Base-by-base conservation (phyloP, 2,113 vertebrate genomes). In the Periophthalmodon schlosseri region DNA sequence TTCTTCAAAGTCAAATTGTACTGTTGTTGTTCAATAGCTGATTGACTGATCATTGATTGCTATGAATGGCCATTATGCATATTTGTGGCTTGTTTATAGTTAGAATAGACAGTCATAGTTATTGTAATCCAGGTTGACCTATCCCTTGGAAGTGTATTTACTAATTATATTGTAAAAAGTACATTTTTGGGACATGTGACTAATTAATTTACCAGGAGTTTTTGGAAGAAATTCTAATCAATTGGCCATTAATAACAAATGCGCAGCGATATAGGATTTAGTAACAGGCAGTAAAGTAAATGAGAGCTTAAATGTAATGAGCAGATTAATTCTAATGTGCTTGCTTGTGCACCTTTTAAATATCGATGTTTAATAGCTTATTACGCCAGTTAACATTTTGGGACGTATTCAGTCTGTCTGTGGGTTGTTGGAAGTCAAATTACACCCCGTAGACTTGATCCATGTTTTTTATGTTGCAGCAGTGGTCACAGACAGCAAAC, bases 341-440 rank as follows among this genome's bases (percentile, higher is more conserved):
- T 49, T 34, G 57, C 68, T 56, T 72, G 36, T 5, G 68, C 56
- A 46, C 46, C 72, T 54, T 64, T 46, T 76, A 79, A 79, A 77
- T 73, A 50, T 72, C 70, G 68, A 83, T 70, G 70, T 80, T 68
- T 68, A 52, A 80, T 79, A 57, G 75, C 74, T 66, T 72, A 70
- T 78, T 13, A 50, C 33, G 47, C 46, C 14, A 57, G 44, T 58
- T 69, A 56, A 34, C 64, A 60, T 36, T 65, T 70, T 70, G 77
- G 69, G 73, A 67, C 58, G 18, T 65, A 21, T 65, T 65, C 46
- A 69, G 65, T 54, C n/a, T 52, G 44, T 68, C 47, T 39, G 77
- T 75, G 24, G 68, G 33, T 56, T 76, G 50, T n/a, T 60, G 36
- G 80, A 68, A 39, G 7, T 70, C 39, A 75, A 76, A 79, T 75